Conservation (phyloP, 2,888 invertebrate species). For the Pyrocoelia pectoralis region DNA sequence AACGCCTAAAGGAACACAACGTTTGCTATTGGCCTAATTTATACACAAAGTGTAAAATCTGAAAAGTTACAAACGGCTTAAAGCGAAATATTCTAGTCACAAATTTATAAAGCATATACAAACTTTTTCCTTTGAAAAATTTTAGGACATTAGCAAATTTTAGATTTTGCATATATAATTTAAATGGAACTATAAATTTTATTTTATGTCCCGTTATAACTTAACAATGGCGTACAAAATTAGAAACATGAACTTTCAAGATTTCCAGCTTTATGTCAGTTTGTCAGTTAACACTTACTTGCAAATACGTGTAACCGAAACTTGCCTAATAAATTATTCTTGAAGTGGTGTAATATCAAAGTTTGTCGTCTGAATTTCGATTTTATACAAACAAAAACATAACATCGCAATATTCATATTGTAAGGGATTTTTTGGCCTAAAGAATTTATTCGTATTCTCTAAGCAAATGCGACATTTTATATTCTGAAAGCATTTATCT, state of each 20-base stretch:
- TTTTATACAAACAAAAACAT: neutral
- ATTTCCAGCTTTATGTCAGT: neutral
- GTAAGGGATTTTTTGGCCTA: no score
- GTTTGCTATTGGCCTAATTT: neutral
- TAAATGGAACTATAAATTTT: no score
- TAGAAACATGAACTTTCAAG: neutral
- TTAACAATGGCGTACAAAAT: neutral
- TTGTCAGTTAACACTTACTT: neutral
- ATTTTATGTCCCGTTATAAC: neutral
- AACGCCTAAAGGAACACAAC: conserved; percentile 4
- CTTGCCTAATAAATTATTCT: neutral
- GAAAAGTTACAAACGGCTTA: neutral
- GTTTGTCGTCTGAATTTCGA: neutral
- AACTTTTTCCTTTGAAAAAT: no score
- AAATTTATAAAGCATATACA: no score
- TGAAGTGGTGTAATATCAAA: neutral
- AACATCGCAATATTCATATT: no score
- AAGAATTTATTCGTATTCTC: no score
- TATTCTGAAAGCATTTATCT: no score
- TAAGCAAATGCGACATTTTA: no score
- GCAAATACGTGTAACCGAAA: neutral
- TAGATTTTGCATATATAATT: no score
- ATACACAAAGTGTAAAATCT: neutral
- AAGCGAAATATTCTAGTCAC: neutral
- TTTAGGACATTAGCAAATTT: no score